Base-by-base conservation (phyloP, 2,888 invertebrate genomes). In the Celastrina argiolus region DNA sequence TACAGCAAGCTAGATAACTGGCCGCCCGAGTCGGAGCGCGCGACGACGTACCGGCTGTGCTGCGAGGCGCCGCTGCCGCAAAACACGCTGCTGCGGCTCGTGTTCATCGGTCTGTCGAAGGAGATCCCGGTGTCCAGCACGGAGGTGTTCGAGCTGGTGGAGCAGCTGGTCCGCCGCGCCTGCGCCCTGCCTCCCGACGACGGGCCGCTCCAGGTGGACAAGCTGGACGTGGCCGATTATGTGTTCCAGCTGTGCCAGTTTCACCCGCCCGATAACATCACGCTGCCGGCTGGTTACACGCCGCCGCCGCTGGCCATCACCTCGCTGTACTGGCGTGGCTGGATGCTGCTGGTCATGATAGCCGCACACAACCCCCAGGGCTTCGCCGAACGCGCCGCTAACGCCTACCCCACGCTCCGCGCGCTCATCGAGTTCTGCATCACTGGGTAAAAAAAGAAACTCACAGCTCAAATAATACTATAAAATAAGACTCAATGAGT, bases 381-480 rank as follows among this genome's bases (percentile, higher is more conserved):
- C 14, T 96, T 98, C 87, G 98, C 98, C 12, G 94, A 94, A 72
- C 92, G 95, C 66, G 97, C 96, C 41, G 98, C 98, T 95, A 94
- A 95, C 75, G 94, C 95, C 73, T 99, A 98, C 89, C 97, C 98
- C 18, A 98, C 96, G 63, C 92, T 99, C 72, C 93, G 96, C 70
- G 95, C 95, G 76, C 92, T 99, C 72, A 98, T 99, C 93, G 98
- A 99, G 91, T 97, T 97, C 95, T 97, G 97, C 76, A 99, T 99
- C 80, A 99, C 98, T 10, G 97, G 96, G 95, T 96, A 80, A 88
- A 41, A 56, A 22, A 18, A 22, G n/a, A n/a, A n/a, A n/a, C n/a
- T n/a, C n/a, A n/a, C n/a, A n/a, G n/a, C n/a, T n/a, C n/a, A n/a
- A n/a, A n/a, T n/a, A n/a, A n/a, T n/a, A 61, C 12, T 0, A 7